phyloP scores from a whole-genome alignment of 2,797 vertebrate species.

The Hippocampus kuda region DNA sequence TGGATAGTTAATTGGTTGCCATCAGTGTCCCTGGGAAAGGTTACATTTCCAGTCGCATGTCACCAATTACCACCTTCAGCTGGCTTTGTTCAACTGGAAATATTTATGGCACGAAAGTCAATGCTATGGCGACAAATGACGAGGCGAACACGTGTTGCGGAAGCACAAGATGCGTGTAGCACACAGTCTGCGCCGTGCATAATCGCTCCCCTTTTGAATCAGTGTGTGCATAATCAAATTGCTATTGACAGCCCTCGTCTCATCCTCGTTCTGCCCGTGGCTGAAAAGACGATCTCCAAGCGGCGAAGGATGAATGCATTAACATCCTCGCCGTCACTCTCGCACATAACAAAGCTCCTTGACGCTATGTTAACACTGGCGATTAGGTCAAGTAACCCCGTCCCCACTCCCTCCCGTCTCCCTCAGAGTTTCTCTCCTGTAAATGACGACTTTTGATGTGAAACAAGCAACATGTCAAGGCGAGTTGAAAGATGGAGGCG shows the following conservation, averaged over 20 bases:
- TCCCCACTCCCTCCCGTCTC: slow-evolving; percentile 54
- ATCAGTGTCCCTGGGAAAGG: slow-evolving; percentile 69
- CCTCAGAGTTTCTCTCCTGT: slow-evolving; percentile 99
- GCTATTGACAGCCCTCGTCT: slow-evolving; percentile 74
- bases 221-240: slow-evolving; percentile 74
- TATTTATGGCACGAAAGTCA: slow-evolving; percentile 70
- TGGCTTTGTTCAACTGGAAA: slow-evolving; percentile 75
- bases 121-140: slow-evolving; percentile 72
- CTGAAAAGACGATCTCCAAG: slow-evolving; percentile 67
- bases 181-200: slow-evolving; percentile 45
- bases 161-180: slow-evolving; percentile 35
- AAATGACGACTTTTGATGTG: slow-evolving; percentile 99
- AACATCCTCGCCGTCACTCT: slow-evolving; percentile 95
- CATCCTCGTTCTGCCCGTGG: slow-evolving; percentile 63
- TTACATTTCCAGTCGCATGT: slow-evolving; percentile 74
- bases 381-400: slow-evolving; percentile 93
- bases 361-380: slow-evolving; percentile 99
- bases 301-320: slow-evolving; percentile 92
- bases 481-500: slow-evolving; percentile 99
- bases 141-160: slow-evolving; percentile 48
- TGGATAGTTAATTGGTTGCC: slow-evolving; percentile 76
- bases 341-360: slow-evolving; percentile 93
- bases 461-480: slow-evolving; percentile 99
- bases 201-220: slow-evolving; percentile 65
- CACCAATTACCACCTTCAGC: slow-evolving; percentile 73